phyloP scores from a whole-genome alignment of 2,797 vertebrate genomes.

The Rhinophrynus dorsalis region DNA sequence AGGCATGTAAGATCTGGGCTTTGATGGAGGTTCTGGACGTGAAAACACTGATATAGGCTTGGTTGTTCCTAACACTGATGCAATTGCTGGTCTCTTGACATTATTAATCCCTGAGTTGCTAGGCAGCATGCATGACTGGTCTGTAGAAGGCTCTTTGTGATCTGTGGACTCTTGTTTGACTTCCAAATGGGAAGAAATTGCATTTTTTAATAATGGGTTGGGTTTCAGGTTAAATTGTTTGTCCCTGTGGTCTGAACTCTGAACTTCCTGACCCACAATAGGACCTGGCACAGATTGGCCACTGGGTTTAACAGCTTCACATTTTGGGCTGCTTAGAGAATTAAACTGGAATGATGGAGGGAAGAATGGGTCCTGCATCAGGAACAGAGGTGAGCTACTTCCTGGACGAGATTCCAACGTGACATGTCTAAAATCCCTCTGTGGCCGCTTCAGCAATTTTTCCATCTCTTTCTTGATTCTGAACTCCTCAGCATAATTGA shows the following conservation, averaged over 20 bases:
- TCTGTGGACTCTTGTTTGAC: neutral
- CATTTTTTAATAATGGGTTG: neutral
- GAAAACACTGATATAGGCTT: slow-evolving; percentile 47
- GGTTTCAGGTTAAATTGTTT: neutral
- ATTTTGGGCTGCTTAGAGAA: slow-evolving; percentile 3
- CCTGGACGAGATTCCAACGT: neutral
- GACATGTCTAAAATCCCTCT: slow-evolving; percentile 49
- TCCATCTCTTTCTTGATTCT: slow-evolving; percentile 58
- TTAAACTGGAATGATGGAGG: neutral
- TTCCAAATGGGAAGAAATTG: neutral
- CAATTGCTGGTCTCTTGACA: slow-evolving; percentile 60
- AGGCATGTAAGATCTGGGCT: neutral
- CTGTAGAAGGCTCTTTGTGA: neutral
- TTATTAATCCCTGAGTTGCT: neutral
- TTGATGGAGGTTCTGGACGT: neutral
- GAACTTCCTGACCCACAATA: neutral
- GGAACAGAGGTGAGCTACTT: slow-evolving; percentile 3
- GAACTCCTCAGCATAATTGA: slow-evolving; percentile 59
- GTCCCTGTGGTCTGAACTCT: neutral
- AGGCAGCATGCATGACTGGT: neutral
- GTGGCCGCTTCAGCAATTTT: slow-evolving; percentile 53
- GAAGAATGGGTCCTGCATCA: slow-evolving; percentile 1
- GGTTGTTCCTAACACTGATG: slow-evolving; percentile 59
- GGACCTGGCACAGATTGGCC: neutral
- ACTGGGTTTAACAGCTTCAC: neutral